Conservation (phyloP, 2,113 vertebrate genomes). For the Empidonax traillii region DNA sequence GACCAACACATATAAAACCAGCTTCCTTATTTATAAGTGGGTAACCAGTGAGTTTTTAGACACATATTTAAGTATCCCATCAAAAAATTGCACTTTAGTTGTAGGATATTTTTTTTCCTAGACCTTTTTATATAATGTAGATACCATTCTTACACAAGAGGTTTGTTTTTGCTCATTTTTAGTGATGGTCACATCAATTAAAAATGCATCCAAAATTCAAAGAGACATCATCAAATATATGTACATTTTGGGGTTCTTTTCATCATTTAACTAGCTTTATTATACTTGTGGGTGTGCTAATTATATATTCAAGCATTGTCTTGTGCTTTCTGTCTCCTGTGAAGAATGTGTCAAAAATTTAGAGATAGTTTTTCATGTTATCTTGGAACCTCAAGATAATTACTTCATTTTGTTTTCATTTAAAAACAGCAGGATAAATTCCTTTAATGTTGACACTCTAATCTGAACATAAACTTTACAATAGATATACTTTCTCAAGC, state of each 20-base stretch:
- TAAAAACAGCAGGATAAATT: background rate
- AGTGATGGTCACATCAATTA: background rate
- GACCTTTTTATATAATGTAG: background rate
- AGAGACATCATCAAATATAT: background rate
- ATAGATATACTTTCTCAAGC: background rate
- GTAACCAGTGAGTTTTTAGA: background rate
- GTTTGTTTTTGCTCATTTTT: background rate
- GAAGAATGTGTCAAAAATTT: background rate
- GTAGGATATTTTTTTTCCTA: background rate
- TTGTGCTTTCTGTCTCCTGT: background rate
- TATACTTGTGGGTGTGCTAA: background rate
- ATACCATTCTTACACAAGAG: accelerated
- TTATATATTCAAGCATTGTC: background rate
- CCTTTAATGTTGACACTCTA: background rate
- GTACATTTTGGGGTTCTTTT: background rate
- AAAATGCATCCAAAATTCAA: background rate
- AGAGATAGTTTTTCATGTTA: background rate
- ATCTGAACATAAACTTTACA: background rate
- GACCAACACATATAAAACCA: background rate
- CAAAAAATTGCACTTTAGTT: background rate
- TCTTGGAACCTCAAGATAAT: background rate
- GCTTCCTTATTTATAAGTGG: background rate
- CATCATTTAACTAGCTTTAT: background rate
- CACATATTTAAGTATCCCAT: background rate
- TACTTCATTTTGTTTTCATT: background rate